A percentile compares a stretch with the other conserved stretches of the same genome.
phyloP scores from a whole-genome alignment of 2,797 vertebrate species.

The Thaleichthys pacificus region DNA sequence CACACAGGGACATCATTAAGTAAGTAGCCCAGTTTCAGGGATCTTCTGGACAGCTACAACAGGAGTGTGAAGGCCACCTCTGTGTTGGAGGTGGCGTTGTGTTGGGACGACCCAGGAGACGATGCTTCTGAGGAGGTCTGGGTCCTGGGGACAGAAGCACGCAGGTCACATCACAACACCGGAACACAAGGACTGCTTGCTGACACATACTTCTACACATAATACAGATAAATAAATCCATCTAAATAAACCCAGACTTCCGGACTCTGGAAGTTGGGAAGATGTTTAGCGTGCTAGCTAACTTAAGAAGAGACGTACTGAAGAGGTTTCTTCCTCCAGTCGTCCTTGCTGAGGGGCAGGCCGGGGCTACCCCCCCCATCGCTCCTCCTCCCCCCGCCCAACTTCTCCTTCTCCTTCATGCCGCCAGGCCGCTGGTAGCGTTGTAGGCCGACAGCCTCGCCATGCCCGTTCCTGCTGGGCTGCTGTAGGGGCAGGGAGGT shows the following conservation, averaged over 20 bases:
- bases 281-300: no score
- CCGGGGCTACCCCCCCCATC: constrained; percentile 42
- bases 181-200: no score
- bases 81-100: constrained; percentile 40
- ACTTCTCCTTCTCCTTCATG: constrained; percentile 82
- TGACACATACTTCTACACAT: no score
- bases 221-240: no score
- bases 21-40: no score
- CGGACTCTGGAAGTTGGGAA: no score
- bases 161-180: neutral
- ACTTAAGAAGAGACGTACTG: constrained; percentile 57
- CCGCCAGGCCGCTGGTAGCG: constrained; percentile 72
- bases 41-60: neutral
- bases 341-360: constrained; percentile 42
- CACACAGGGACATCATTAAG: no score
- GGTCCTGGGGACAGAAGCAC: constrained; percentile 41
- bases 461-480: constrained; percentile 45
- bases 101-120: constrained; percentile 57
- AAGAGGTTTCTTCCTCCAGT: constrained; percentile 44
- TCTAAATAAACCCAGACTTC: no score
- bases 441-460: constrained; percentile 67
- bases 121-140: constrained; percentile 61
- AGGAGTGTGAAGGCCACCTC: constrained; percentile 53
- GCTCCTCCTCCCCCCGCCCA: constrained; percentile 76
- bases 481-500: constrained; percentile 74